Evolutionary conservation across 2,888 invertebrate species (phyloP).

Genomic region (Cephus rjabovi): DNA sequence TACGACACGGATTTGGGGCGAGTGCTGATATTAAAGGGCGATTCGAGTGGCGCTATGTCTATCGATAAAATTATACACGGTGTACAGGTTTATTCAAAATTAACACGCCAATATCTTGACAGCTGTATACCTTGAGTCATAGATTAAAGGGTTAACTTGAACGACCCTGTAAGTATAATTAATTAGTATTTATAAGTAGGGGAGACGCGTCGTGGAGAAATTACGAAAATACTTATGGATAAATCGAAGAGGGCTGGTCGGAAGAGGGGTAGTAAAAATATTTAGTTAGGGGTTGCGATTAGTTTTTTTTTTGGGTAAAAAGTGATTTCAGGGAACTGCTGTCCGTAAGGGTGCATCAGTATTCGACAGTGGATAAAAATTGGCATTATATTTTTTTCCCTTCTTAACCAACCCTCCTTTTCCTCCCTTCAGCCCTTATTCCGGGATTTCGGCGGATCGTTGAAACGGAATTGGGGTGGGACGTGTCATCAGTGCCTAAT

Average conservation of each 20-base stretch:
- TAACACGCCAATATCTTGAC: neutral
- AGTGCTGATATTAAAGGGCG: neutral
- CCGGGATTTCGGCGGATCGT: neutral
- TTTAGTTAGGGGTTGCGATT: neutral
- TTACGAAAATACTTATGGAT: neutral
- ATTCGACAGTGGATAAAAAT: neutral
- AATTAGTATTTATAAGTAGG: too few relatives aligned
- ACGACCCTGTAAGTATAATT: neutral
- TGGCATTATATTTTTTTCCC: neutral
- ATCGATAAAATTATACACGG: neutral
- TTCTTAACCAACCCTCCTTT: neutral
- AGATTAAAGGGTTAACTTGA: neutral
- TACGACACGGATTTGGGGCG: neutral
- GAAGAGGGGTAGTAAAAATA: neutral
- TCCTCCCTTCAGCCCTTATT: neutral
- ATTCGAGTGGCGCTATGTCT: neutral
- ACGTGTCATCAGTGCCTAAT: constrained; percentile 37
- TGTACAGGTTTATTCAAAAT: neutral
- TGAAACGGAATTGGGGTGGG: neutral
- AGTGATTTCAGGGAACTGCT: neutral
- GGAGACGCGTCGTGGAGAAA: neutral
- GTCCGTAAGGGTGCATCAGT: neutral
- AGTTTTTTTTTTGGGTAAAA: neutral
- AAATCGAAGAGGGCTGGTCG: neutral
- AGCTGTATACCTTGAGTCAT: neutral